Conservation (phyloP, 1,140 invertebrate species). For the Pissodes strobi region DNA sequence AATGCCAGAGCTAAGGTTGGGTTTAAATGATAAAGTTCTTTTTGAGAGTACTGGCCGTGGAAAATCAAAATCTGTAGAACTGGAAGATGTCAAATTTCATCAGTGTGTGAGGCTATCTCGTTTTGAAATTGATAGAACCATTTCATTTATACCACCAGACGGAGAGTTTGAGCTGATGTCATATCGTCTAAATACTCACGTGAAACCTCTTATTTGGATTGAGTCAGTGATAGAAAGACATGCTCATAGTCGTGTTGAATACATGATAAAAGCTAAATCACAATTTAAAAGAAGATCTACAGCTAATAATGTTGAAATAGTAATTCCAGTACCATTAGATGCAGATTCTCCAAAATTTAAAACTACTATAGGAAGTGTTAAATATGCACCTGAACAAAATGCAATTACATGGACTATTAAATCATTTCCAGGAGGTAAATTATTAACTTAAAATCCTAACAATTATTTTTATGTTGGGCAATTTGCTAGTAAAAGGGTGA, state of each 20-base stretch:
- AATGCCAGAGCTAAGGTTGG: constrained; percentile 99
- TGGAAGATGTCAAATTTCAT: constrained; percentile 99
- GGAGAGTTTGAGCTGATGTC: constrained; percentile 99
- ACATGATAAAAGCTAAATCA: constrained; percentile 99
- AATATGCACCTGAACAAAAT: constrained; percentile 97
- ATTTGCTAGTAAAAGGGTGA: too few species aligned
- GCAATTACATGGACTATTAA: constrained; percentile 99
- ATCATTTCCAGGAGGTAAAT: constrained; percentile 93
- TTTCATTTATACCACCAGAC: constrained; percentile 98
- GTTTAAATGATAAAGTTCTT: constrained; percentile 98
- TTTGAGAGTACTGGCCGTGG: constrained; percentile 98
- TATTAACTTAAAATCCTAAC: too few species aligned
- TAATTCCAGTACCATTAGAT: constrained; percentile 97
- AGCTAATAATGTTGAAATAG: constrained; percentile 99
- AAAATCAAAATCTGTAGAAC: constrained; percentile 97
- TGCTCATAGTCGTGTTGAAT: constrained; percentile 96
- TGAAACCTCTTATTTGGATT: constrained; percentile 99
- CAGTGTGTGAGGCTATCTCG: constrained; percentile 96
- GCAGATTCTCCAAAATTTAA: constrained; percentile 99
- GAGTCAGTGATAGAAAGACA: constrained; percentile 99
- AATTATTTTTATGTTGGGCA: too few species aligned
- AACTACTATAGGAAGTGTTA: constrained; percentile 96
- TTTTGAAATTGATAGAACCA: constrained; percentile 98
- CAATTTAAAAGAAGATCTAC: constrained; percentile 98
- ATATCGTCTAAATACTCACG: constrained; percentile 95